Base-by-base conservation (phyloP, 2,113 vertebrate species). In the Delphinus delphis region DNA sequence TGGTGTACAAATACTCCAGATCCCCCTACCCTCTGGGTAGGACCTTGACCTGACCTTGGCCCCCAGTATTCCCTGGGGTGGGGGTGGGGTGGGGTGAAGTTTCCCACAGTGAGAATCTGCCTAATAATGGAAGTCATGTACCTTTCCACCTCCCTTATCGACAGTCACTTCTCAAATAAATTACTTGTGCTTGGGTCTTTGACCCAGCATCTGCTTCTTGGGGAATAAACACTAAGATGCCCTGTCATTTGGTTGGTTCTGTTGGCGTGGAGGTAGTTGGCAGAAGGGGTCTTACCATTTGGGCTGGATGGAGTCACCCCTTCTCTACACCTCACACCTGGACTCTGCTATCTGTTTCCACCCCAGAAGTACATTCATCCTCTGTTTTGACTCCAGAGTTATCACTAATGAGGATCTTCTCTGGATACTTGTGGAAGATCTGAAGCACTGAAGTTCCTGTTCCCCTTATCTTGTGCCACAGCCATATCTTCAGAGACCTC, bases 381-480 rank as follows among this genome's bases (percentile, higher is more conserved):
- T 90, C 89, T 28, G 38, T 18, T 31, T 47, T 84, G 38, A 44
- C 60, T 95, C 25, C 53, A n/a, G 81, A 60, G 67, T 93, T 60
- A 58, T 50, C 81, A 60, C 88, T n/a, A 33, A 47, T 84, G 93
- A 50, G 38, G 65, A 41, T 67, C 96, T 88, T 93, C 47, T 2
- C 36, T 53, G 55, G 88, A 23, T 82, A 14, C 79, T 92, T 74
- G 90, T 58, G 89, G 79, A 25, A 65, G 94, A 65, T 76, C 50
- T 58, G 84, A 84, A 28, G 63, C 50, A 38, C 28, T 26, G 33
- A 82, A 62, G 63, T 13, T 28, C 20, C 73, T 4, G 5, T 86
- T 95, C 86, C 68, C 95, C 86, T 97, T 97, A 67, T 95, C 96
- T 96, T 6, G 33, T 70, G 53, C 70, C 44, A 53, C 94, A 97